Conservation (phyloP, 2,888 invertebrate species). For the Herminia tarsipennalis region DNA sequence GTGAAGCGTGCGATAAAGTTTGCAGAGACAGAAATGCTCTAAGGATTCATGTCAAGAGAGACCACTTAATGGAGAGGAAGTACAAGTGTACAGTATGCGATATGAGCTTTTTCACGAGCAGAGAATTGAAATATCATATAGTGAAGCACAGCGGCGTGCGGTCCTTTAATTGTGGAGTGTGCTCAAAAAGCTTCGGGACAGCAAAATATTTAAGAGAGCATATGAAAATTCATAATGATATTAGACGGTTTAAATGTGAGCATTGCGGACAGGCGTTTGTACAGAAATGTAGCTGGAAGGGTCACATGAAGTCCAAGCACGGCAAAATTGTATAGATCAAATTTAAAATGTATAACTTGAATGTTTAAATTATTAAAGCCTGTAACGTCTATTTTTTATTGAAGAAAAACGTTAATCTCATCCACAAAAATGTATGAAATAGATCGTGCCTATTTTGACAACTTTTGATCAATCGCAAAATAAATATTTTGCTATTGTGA, state of each 20-base stretch:
- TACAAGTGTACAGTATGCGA: constrained; percentile 65
- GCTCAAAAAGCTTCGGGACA: constrained; percentile 50
- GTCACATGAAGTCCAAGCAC: constrained; percentile 52
- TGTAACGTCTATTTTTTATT: too few relatives aligned
- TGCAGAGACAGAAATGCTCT: constrained; percentile 40
- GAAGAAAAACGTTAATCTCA: too few relatives aligned
- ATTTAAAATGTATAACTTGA: too few relatives aligned
- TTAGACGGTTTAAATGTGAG: constrained; percentile 35
- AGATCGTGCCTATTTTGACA: too few relatives aligned
- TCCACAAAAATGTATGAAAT: too few relatives aligned
- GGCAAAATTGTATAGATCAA: constrained; percentile 30
- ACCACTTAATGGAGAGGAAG: constrained; percentile 56
- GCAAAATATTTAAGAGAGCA: constrained; percentile 46
- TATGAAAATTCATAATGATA: constrained; percentile 48
- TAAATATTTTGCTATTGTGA: too few relatives aligned
- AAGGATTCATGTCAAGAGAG: constrained; percentile 45
- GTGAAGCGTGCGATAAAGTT: constrained; percentile 56
- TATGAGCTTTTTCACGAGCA: constrained; percentile 44
- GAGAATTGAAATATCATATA: constrained; percentile 23
- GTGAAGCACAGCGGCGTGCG: constrained; percentile 53
- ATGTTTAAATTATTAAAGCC: too few relatives aligned
- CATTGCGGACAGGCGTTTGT: constrained; percentile 36
- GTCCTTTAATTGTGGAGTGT: constrained; percentile 60
- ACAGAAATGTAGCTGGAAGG: constrained; percentile 46
- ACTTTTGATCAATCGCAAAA: too few relatives aligned